Percentiles rank a stretch among this genome's conserved stretches.
Evolutionary conservation across 1,140 invertebrate genomes (phyloP).

Genomic region (Drosophila mayri): DNA sequence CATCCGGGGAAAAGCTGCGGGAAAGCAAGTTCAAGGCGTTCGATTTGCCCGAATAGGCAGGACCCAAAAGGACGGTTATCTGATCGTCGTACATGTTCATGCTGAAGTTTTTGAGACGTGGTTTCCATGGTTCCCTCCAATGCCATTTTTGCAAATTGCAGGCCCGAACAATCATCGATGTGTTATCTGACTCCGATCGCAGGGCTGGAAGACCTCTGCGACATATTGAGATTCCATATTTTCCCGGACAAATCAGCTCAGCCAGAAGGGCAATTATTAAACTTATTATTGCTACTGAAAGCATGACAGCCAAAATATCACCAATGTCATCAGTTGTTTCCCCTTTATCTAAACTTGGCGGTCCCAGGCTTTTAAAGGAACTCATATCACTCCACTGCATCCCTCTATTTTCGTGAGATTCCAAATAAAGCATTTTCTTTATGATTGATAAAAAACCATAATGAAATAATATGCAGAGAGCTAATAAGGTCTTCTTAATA

Average conservation of each 20-base stretch:
- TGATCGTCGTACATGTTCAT: slow-evolving; percentile 42
- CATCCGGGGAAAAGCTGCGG: slow-evolving; percentile 6
- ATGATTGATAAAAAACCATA: slow-evolving; percentile 20
- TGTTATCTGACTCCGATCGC: background rate
- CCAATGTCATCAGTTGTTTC: background rate
- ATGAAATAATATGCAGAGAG: slow-evolving; percentile 3
- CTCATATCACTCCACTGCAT: slow-evolving; percentile 12
- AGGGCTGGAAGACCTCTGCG: too few relatives aligned
- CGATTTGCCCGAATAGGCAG: slow-evolving; percentile 24
- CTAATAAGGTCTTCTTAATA: background rate
- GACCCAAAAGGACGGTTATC: slow-evolving; percentile 21
- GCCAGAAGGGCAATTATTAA: background rate
- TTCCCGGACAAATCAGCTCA: slow-evolving; percentile 16
- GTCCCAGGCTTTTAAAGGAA: too few relatives aligned
- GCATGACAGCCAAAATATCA: slow-evolving; percentile 1
- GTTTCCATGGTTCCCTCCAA: background rate
- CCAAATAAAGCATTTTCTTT: background rate
- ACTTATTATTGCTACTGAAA: background rate
- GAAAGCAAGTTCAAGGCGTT: slow-evolving; percentile 5
- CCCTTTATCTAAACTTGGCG: too few relatives aligned
- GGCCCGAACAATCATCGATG: slow-evolving; percentile 3
- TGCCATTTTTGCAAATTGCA: background rate
- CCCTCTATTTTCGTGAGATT: background rate
- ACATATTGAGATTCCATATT: slow-evolving; percentile 2
- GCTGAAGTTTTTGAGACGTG: slow-evolving; percentile 9